A percentile compares a stretch with the other conserved stretches of the same genome.
These are phyloP conservation scores for Poicephalus gulielmi DNA, from an alignment of 2,113 vertebrate genomes.

Conservation along the genomic window DNA sequence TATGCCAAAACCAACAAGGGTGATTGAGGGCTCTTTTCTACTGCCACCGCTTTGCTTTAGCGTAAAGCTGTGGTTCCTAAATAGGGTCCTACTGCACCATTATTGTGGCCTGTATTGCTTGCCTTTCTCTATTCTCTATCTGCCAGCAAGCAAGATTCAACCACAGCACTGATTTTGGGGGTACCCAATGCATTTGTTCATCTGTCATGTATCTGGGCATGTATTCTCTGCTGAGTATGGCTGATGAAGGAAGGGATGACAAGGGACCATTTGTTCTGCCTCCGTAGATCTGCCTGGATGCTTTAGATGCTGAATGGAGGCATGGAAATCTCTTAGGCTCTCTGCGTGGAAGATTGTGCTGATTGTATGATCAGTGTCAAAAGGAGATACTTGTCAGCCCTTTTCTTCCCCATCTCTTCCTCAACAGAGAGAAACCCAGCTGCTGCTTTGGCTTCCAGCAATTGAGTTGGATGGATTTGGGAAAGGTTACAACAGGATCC, in stretches of 20 bases:
- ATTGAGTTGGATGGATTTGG: not conserved
- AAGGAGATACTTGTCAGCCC: not conserved
- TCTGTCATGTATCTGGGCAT: not conserved
- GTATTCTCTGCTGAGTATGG: not conserved
- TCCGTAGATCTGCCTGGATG: not conserved
- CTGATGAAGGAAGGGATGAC: not conserved
- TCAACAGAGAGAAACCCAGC: too few species aligned
- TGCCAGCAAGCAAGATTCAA: not conserved
- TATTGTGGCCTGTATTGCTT: not conserved
- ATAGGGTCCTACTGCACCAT: not conserved
- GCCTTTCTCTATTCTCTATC: not conserved
- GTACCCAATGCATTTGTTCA: not conserved
- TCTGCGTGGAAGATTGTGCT: rapidly evolving
- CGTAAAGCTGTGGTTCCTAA: not conserved
- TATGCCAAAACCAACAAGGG: conserved; percentile 30
- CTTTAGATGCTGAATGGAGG: not conserved
- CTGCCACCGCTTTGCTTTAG: not conserved
- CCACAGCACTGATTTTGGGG: not conserved
- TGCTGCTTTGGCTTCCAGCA: not conserved
- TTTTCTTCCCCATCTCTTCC: too few species aligned
- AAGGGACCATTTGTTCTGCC: not conserved
- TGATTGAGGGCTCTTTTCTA: not conserved
- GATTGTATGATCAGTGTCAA: rapidly evolving
- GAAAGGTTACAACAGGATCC: not conserved
- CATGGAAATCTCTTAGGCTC: not conserved